Conservation (phyloP, 2,797 vertebrate genomes). For the Forpus xanthops region DNA sequence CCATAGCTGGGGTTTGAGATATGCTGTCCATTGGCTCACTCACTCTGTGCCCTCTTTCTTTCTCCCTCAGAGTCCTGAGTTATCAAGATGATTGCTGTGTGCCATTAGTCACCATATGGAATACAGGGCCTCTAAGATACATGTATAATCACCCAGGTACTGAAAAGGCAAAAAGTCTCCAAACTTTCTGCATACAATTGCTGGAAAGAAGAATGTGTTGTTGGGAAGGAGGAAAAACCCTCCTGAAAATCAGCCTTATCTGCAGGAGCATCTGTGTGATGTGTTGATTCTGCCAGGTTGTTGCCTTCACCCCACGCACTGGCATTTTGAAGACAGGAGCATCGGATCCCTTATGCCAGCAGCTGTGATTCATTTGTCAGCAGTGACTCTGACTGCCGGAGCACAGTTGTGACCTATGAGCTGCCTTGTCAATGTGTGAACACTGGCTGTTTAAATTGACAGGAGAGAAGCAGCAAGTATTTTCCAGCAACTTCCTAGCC, state of each 20-base stretch:
- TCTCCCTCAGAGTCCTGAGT: not conserved
- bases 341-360: not conserved
- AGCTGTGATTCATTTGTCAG: not conserved
- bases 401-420: not conserved
- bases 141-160: not conserved
- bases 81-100: not conserved
- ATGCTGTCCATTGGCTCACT: not conserved
- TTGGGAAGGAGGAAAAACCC: not conserved
- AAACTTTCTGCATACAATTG: not conserved
- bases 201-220: not conserved
- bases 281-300: not conserved
- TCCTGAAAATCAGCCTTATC: not conserved
- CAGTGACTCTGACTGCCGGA: not conserved
- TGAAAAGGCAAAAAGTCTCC: not conserved
- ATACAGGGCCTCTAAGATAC: not conserved
- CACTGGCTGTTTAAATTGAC: not conserved
- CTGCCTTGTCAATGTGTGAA: not conserved
- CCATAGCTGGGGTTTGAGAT: not conserved
- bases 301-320: rapidly evolving
- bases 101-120: not conserved
- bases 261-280: not conserved
- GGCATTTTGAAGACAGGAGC: not conserved
- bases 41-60: not conserved
- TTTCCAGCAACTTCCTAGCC: not conserved
- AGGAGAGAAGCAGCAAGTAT: not conserved